phyloP scores from a whole-genome alignment of 1,140 invertebrate species.

The Euura lappo region DNA sequence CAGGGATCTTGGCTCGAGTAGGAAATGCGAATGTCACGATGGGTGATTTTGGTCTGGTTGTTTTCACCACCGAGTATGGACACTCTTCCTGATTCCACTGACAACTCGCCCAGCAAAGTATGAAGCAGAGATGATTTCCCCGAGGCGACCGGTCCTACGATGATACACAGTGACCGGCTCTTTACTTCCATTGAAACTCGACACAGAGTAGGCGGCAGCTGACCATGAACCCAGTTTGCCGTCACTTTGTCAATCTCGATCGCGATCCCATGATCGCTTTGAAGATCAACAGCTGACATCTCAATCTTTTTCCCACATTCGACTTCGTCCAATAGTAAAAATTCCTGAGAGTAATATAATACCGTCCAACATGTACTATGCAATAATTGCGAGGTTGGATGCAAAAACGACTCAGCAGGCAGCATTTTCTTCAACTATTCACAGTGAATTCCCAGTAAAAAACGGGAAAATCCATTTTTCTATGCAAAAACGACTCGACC shows the following conservation, averaged over 20 bases:
- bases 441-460: no score
- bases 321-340: no score
- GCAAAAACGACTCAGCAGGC: no score
- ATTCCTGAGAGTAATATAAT: no score
- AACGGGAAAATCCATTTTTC: no score
- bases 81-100: constrained; percentile 67
- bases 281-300: no score
- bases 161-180: constrained; percentile 71
- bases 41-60: background rate
- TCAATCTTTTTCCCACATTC: no score
- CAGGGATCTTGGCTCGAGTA: constrained; percentile 81
- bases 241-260: constrained; percentile 34
- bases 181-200: constrained; percentile 68
- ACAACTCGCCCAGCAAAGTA: constrained; percentile 74
- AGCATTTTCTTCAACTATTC: no score
- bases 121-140: constrained; percentile 83
- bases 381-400: no score
- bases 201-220: constrained; percentile 59
- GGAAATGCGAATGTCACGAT: constrained; percentile 66
- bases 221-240: constrained; percentile 50
- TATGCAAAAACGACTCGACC: no score
- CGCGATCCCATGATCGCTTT: background rate
- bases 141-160: constrained; percentile 80
- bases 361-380: no score
- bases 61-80: constrained; percentile 21